Conservation (phyloP, 2,113 vertebrate genomes). For the Zosterops lateralis region DNA sequence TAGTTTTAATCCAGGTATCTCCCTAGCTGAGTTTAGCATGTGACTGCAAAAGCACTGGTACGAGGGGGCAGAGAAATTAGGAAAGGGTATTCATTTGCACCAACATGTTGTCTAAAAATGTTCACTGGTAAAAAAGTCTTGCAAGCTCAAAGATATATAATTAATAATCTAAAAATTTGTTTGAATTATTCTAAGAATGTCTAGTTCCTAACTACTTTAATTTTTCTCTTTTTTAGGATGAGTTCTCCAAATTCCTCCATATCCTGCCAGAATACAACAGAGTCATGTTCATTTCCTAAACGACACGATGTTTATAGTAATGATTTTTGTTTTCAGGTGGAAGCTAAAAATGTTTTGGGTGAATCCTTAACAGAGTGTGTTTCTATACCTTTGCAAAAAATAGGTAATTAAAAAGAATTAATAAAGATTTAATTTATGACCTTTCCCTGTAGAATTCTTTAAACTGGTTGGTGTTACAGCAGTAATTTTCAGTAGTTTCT, state of each 20-base stretch:
- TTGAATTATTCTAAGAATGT: not conserved
- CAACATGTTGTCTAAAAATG: accelerated
- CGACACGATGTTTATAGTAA: not conserved
- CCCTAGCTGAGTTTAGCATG: not conserved
- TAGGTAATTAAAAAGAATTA: conserved; percentile 56
- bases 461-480: not conserved
- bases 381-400: not conserved
- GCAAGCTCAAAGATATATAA: not conserved
- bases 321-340: conserved; percentile 43
- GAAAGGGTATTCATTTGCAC: not conserved
- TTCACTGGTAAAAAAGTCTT: not conserved
- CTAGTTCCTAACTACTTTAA: not conserved
- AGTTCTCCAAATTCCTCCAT: accelerated
- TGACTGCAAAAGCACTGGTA: not conserved
- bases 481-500: not conserved
- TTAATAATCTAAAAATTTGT: not conserved
- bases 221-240: not conserved
- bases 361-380: not conserved
- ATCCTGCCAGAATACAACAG: not conserved
- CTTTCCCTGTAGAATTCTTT: not conserved
- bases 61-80: not conserved
- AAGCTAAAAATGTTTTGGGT: conserved; percentile 68
- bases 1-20: not conserved
- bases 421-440: not conserved
- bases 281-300: conserved; percentile 28